Conservation (phyloP, 1,140 invertebrate species). For the Heliconius eleuchia region DNA sequence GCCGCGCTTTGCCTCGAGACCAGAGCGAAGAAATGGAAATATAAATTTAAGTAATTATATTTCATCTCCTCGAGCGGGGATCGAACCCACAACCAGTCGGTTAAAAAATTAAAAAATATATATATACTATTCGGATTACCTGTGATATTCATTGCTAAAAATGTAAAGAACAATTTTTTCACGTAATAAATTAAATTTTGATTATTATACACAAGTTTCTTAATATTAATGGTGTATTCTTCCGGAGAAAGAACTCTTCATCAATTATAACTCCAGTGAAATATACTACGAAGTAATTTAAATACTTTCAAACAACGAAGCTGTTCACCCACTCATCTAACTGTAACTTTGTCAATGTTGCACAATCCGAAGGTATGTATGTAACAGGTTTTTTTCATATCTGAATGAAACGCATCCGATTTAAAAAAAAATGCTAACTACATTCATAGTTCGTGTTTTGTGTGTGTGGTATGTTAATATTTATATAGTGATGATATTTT, state of each 20-base stretch:
- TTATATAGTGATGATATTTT: not conserved
- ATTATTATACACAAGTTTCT: not conserved
- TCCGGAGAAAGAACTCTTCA: not conserved
- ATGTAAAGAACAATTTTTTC: not conserved
- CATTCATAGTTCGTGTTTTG: not conserved
- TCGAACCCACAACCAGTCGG: too few relatives aligned
- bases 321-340: slow-evolving; percentile 35
- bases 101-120: not conserved
- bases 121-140: not conserved
- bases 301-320: slow-evolving; percentile 15
- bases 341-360: slow-evolving; percentile 33
- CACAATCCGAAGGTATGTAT: slow-evolving; percentile 25
- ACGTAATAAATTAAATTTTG: not conserved
- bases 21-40: too few relatives aligned
- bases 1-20: too few relatives aligned
- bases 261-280: not conserved
- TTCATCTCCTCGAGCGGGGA: too few relatives aligned
- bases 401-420: slow-evolving; percentile 12
- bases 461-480: not conserved
- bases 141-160: not conserved
- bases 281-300: slow-evolving; percentile 5
- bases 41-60: too few relatives aligned
- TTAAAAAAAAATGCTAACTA: not conserved
- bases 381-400: slow-evolving; percentile 19
- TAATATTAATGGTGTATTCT: not conserved